phyloP scores from a whole-genome alignment of 2,797 vertebrate species.

The Thalassophryne amazonica region DNA sequence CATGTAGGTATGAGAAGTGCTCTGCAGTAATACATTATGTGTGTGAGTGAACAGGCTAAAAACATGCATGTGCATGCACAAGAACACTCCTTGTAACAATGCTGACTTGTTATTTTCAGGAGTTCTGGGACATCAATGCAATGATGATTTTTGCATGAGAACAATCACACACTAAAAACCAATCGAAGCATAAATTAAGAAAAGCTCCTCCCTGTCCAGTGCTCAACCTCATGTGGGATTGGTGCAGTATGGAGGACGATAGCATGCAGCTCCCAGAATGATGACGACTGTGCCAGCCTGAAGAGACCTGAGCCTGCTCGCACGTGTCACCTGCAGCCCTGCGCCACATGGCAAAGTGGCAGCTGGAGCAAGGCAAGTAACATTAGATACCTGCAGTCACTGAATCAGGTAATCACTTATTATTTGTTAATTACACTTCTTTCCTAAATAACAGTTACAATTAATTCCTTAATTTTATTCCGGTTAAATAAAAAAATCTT shows the following conservation, averaged over 20 bases:
- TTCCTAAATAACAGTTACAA: no score
- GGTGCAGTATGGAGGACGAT: constrained; percentile 86
- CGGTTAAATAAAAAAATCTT: no score
- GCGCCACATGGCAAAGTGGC: constrained; percentile 82
- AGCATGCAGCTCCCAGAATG: constrained; percentile 77
- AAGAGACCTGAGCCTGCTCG: constrained; percentile 85
- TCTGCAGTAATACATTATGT: no score
- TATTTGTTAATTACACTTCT: constrained; percentile 12
- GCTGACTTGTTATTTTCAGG: no score
- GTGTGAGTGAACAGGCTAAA: no score
- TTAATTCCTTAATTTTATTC: no score
- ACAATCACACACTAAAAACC: neutral
- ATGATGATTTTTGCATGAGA: neutral
- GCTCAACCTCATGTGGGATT: constrained; percentile 86
- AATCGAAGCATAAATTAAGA: neutral
- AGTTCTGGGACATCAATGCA: no score
- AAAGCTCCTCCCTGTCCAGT: constrained; percentile 63
- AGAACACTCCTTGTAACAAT: no score
- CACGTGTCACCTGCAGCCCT: constrained; percentile 86
- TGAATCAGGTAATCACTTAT: constrained; percentile 10
- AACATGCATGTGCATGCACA: no score
- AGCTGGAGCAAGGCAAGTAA: constrained; percentile 88
- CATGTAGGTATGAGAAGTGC: no score
- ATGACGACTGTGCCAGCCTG: constrained; percentile 74
- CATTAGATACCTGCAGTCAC: constrained; percentile 24